phyloP scores from a whole-genome alignment of 2,888 invertebrate species.

The Alviniconcha strummeri region DNA sequence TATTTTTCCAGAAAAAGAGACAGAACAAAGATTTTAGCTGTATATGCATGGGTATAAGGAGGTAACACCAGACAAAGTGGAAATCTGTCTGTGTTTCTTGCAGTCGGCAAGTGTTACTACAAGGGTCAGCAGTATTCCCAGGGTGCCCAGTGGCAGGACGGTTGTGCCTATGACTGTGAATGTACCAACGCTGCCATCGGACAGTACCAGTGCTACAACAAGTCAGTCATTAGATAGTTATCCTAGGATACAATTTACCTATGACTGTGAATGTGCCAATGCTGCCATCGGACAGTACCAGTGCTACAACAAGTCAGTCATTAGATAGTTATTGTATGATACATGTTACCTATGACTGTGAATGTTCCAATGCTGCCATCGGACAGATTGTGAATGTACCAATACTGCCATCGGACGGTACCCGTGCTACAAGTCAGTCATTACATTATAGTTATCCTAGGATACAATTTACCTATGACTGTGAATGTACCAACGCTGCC shows the following conservation, averaged over 20 bases:
- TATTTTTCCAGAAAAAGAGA: too few relatives aligned
- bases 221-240: constrained; percentile 32
- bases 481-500: constrained; percentile 58
- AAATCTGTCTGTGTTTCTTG: not conserved
- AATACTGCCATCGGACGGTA: constrained; percentile 50
- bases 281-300: constrained; percentile 49
- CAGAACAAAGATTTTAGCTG: too few relatives aligned
- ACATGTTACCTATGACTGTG: not conserved
- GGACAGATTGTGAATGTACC: constrained; percentile 56
- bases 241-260: not conserved
- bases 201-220: constrained; percentile 51
- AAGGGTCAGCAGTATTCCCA: constrained; percentile 57
- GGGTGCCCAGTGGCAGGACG: constrained; percentile 61
- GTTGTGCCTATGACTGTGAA: constrained; percentile 60
- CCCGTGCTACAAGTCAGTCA: constrained; percentile 48
- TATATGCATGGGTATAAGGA: too few relatives aligned
- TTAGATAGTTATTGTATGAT: not conserved
- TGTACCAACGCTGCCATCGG: constrained; percentile 55
- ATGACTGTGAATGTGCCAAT: constrained; percentile 56
- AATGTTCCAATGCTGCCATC: not conserved
- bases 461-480: constrained; percentile 27
- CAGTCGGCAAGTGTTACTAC: constrained; percentile 60
- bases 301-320: constrained; percentile 50
- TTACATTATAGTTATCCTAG: not conserved
- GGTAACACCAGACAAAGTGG: too few relatives aligned